These are phyloP conservation scores for Bombus sylvicola DNA, from an alignment of 1,140 invertebrate species.

Conservation along the genomic window DNA sequence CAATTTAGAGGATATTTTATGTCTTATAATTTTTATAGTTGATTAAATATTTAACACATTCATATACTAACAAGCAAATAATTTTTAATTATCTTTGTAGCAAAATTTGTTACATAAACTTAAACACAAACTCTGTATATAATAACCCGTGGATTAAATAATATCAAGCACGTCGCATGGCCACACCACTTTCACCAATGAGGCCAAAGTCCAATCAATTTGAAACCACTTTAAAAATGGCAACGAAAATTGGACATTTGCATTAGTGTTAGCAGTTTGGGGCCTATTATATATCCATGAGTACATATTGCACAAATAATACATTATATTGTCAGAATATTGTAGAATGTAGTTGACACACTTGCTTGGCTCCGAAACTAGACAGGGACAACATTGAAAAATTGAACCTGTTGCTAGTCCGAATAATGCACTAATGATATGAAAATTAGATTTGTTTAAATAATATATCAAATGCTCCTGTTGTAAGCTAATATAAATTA, in stretches of 20 bases:
- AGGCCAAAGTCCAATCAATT: slow-evolving; percentile 79
- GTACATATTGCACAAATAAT: slow-evolving; percentile 54
- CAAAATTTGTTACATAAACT: slow-evolving; percentile 46
- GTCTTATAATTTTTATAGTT: neutral
- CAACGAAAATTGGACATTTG: slow-evolving; percentile 80
- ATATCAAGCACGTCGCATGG: slow-evolving; percentile 70
- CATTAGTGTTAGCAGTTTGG: slow-evolving; percentile 79
- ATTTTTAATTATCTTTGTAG: slow-evolving; percentile 25
- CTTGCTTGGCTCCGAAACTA: slow-evolving; percentile 58
- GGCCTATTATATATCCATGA: slow-evolving; percentile 72
- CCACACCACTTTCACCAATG: slow-evolving; percentile 80
- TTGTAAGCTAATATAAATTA: slow-evolving; percentile 6
- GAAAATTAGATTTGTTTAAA: slow-evolving; percentile 14
- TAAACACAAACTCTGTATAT: slow-evolving; percentile 48
- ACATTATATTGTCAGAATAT: slow-evolving; percentile 45
- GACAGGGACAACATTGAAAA: slow-evolving; percentile 72
- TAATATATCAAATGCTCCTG: neutral
- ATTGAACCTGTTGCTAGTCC: slow-evolving; percentile 70
- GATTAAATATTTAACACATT: slow-evolving; percentile 17
- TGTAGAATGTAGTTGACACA: slow-evolving; percentile 49
- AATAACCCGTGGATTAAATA: slow-evolving; percentile 61
- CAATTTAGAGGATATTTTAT: neutral
- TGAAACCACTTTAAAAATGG: slow-evolving; percentile 73
- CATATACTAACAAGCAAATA: slow-evolving; percentile 12
- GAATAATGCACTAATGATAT: slow-evolving; percentile 31